A percentile compares a stretch with the other conserved stretches of the same genome.
These are phyloP conservation scores for Oenanthe melanoleuca DNA, from an alignment of 2,113 vertebrate genomes.

Conservation along the genomic window DNA sequence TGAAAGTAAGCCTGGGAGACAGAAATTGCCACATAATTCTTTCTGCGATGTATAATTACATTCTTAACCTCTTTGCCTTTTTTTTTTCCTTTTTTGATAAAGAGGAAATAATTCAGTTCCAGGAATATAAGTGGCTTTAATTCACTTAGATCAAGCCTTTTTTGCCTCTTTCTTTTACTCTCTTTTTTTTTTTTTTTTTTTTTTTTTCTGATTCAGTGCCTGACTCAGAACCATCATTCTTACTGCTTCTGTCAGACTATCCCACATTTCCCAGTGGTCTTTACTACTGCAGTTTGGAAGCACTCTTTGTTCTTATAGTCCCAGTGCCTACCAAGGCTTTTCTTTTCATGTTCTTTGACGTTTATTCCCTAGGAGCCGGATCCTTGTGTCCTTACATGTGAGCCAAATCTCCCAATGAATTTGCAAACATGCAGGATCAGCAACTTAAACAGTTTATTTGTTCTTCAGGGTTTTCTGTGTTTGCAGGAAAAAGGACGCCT, in stretches of 20 bases:
- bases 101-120: conserved; percentile 52
- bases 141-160: neutral
- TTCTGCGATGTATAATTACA: neutral
- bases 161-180: neutral
- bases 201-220: neutral
- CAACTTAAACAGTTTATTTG: conserved; percentile 57
- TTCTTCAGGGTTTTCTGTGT: conserved; percentile 18
- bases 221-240: conserved; percentile 51
- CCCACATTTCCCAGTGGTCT: conserved; percentile 48
- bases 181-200: no score
- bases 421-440: conserved; percentile 55
- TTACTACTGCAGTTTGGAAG: conserved; percentile 46
- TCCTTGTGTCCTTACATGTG: conserved; percentile 40
- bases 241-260: conserved; percentile 34
- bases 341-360: conserved; percentile 49
- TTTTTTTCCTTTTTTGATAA: conserved; percentile 7
- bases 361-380: conserved; percentile 40
- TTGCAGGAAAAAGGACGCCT: conserved; percentile 51
- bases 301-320: conserved; percentile 40
- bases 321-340: conserved; percentile 27
- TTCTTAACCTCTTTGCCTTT: conserved; percentile 31
- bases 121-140: conserved; percentile 40
- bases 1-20: neutral
- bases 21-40: conserved; percentile 2
- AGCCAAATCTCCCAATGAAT: conserved; percentile 54